These are phyloP conservation scores for Muscina levida DNA, from an alignment of 2,888 invertebrate genomes.

Conservation along the genomic window DNA sequence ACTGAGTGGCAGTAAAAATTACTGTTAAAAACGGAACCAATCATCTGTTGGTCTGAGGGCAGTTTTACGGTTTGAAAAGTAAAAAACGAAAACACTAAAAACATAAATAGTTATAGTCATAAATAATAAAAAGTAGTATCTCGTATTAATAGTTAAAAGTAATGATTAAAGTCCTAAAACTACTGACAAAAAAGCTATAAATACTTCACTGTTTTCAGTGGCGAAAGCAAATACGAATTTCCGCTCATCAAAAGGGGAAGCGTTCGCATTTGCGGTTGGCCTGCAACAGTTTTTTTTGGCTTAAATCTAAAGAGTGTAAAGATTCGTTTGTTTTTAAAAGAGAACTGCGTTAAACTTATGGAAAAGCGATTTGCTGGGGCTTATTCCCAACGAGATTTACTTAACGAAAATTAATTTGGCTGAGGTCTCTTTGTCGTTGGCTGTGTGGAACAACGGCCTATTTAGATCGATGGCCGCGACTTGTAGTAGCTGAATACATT, in stretches of 20 bases:
- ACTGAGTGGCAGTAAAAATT: slow-evolving; percentile 24
- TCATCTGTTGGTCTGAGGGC: slow-evolving; percentile 2
- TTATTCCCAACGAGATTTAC: slow-evolving; percentile 54
- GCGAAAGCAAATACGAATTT: not conserved
- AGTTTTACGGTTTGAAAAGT: not conserved
- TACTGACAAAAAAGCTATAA: slow-evolving; percentile 49
- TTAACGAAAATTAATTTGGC: slow-evolving; percentile 49
- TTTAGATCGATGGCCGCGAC: slow-evolving; percentile 61
- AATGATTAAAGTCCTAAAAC: slow-evolving; percentile 46
- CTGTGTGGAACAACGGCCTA: slow-evolving; percentile 16
- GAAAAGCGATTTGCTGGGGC: slow-evolving; percentile 33
- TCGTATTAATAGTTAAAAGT: slow-evolving; percentile 16
- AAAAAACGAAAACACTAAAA: not conserved
- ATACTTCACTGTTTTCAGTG: slow-evolving; percentile 55
- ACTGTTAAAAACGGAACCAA: too few species aligned
- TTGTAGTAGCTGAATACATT: slow-evolving; percentile 77
- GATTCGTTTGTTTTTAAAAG: slow-evolving; percentile 39
- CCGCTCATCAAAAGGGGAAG: slow-evolving; percentile 5
- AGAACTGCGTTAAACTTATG: slow-evolving; percentile 58
- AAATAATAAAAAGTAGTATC: slow-evolving; percentile 18
- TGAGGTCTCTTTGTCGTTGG: slow-evolving; percentile 66
- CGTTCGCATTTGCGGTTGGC: not conserved
- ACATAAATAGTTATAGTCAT: slow-evolving; percentile 9
- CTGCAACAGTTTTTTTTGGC: not conserved
- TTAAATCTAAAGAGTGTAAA: slow-evolving; percentile 15